Evolutionary conservation across 1,140 invertebrate genomes (phyloP), one percentile per base, ranked within the genome.

Genomic region (Diachasmimorpha longicaudata): DNA sequence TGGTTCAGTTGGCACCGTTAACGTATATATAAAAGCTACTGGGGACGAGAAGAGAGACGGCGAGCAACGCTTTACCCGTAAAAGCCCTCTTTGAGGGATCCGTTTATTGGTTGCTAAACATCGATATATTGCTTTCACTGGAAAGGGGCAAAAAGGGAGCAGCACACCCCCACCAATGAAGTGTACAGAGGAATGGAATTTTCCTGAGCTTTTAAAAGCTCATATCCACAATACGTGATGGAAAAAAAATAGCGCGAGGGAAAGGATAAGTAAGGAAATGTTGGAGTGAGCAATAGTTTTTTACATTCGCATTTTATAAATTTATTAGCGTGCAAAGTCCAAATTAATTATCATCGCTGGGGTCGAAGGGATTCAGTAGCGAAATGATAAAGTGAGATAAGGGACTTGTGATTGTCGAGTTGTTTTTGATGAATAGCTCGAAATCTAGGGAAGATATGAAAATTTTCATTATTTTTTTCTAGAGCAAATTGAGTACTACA

Each of bases 21-120:
- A 46, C 70, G 52, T 75, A 66, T 76, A 79, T 76, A 77, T 79
- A 77, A 75, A 77, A 76, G 69, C 69, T 74, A 70, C 80, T 75
- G 75, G 83, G 48, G 48, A 52, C 48, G 48, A n/a, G 48, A n/a
- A 52, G 48, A 52, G 14, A 81, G 48, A n/a, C n/a, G n/a, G n/a
- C n/a, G 48, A 79, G 78, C 77, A 76, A 19, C 85, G 84, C 82
- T 87, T 86, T 85, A 84, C 83, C 80, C 81, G 84, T 87, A 87
- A 89, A 89, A 88, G 83, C 85, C 81, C 87, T 86, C 86, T 89
- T 88, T 88, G 85, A 87, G 83, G 82, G 85, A 88, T 86, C 85
- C 86, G 84, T 89, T 89, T 88, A 89, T 88, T 89, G 87, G 87
- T 88, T 89, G 87, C 87, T 89, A 89, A 89, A 88, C 87, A 89